Percentiles rank a stretch among this genome's conserved stretches.
Evolutionary conservation across 2,797 vertebrate genomes (phyloP).

Genomic region (Cichlasoma orientale): DNA sequence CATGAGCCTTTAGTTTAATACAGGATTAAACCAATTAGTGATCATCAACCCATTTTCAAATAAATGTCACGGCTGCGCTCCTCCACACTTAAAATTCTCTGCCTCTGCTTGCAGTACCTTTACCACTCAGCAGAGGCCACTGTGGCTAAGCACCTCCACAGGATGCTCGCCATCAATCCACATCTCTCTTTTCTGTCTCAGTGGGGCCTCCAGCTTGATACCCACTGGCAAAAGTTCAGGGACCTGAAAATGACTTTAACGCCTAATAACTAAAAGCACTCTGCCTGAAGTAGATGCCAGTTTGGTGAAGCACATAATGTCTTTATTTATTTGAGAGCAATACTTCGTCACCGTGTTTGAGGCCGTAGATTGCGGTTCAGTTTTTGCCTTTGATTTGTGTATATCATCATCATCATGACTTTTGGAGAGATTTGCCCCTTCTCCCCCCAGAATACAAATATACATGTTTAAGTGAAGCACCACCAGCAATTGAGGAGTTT

Average conservation of each 20-base stretch:
- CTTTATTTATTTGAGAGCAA: not conserved
- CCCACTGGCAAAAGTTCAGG: not conserved
- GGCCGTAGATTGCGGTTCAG: not conserved
- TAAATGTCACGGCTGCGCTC: slow-evolving; percentile 20
- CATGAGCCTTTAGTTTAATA: slow-evolving; percentile 18
- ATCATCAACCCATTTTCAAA: slow-evolving; percentile 9
- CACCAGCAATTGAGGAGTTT: not conserved
- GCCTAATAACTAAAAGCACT: not conserved
- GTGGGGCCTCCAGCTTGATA: slow-evolving; percentile 6
- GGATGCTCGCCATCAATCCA: slow-evolving; percentile 38
- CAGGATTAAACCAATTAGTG: slow-evolving; percentile 35
- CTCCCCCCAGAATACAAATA: not conserved
- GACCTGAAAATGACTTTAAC: not conserved
- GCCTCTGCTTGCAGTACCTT: slow-evolving; percentile 36
- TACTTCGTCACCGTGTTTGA: not conserved
- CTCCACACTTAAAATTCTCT: not conserved
- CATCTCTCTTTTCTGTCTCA: not conserved
- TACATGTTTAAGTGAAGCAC: not conserved
- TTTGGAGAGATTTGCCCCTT: not conserved
- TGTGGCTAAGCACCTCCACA: slow-evolving; percentile 51
- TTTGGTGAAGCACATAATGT: not conserved
- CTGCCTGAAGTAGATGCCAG: not conserved
- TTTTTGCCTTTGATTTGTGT: not conserved
- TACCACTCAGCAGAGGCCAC: slow-evolving; percentile 71
- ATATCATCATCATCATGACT: not conserved